Evolutionary conservation across 2,797 vertebrate genomes (phyloP).

Genomic region (Neosilurus hyrtlii): DNA sequence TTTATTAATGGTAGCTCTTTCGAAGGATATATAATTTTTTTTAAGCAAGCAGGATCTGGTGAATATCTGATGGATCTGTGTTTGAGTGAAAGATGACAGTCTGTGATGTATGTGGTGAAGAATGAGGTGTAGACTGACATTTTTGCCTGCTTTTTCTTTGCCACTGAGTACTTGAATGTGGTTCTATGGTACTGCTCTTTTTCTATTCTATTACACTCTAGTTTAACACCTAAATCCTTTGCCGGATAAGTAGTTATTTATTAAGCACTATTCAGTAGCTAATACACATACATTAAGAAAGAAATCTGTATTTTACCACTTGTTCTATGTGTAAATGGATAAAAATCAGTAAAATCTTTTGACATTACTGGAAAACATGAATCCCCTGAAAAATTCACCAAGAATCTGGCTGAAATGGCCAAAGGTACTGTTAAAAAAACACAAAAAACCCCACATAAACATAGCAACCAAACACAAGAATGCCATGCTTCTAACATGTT

Average conservation of each 20-base stretch:
- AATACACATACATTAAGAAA: background rate
- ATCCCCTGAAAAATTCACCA: background rate
- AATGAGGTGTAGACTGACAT: background rate
- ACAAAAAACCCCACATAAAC: too few relatives aligned
- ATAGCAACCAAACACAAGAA: background rate
- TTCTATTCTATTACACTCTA: background rate
- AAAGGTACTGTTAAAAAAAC: slow-evolving; percentile 2
- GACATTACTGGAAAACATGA: slow-evolving; percentile 7
- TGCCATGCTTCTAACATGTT: background rate
- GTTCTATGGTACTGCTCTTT: too few relatives aligned
- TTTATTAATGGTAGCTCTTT: slow-evolving; percentile 11
- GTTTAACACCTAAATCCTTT: background rate
- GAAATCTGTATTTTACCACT: background rate
- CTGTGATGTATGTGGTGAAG: background rate
- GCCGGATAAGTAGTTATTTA: background rate
- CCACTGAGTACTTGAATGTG: background rate
- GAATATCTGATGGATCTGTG: slow-evolving; percentile 5
- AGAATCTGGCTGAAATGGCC: slow-evolving; percentile 38
- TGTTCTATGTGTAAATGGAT: background rate
- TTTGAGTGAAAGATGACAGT: background rate
- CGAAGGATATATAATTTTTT: too few relatives aligned
- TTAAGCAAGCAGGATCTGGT: background rate
- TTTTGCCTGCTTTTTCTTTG: background rate
- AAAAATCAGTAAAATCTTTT: background rate
- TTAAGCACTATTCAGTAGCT: slow-evolving; percentile 1